phyloP scores from a whole-genome alignment of 2,888 invertebrate species.

The Diarsia brunnea region DNA sequence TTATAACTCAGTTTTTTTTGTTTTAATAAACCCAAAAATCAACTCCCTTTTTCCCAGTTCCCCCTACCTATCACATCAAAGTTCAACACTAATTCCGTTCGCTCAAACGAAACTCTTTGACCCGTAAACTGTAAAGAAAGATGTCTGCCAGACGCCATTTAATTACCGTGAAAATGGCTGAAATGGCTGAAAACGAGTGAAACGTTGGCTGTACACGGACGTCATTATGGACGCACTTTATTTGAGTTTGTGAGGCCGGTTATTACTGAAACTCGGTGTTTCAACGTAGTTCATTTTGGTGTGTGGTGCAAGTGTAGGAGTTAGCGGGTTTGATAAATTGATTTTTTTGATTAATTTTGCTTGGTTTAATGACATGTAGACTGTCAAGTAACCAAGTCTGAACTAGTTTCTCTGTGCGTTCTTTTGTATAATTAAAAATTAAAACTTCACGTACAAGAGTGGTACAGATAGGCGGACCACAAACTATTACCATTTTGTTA shows the following conservation, averaged over 20 bases:
- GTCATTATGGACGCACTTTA: conserved; percentile 74
- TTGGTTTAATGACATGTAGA: too few species aligned
- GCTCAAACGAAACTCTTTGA: conserved; percentile 45
- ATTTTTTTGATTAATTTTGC: too few species aligned
- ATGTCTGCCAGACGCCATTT: conserved; percentile 64
- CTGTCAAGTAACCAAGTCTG: too few species aligned
- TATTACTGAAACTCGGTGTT: conserved; percentile 75
- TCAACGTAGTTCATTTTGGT: conserved; percentile 70
- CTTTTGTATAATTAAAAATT: too few species aligned
- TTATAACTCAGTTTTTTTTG: too few species aligned
- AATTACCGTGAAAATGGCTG: conserved; percentile 75
- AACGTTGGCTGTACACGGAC: conserved; percentile 60
- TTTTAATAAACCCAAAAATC: background rate
- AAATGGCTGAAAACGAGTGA: conserved; percentile 55
- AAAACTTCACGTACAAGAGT: too few species aligned
- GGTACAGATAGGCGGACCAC: too few species aligned
- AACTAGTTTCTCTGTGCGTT: too few species aligned
- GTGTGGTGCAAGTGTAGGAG: conserved; percentile 35
- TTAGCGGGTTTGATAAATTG: background rate
- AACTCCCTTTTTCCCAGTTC: background rate
- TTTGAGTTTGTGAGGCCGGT: conserved; percentile 74
- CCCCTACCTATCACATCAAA: conserved; percentile 36
- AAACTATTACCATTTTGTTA: too few species aligned
- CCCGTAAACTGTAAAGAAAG: conserved; percentile 57
- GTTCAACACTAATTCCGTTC: conserved; percentile 37